phyloP scores from a whole-genome alignment of 2,888 invertebrate species.

The Amblyteles armatorius region DNA sequence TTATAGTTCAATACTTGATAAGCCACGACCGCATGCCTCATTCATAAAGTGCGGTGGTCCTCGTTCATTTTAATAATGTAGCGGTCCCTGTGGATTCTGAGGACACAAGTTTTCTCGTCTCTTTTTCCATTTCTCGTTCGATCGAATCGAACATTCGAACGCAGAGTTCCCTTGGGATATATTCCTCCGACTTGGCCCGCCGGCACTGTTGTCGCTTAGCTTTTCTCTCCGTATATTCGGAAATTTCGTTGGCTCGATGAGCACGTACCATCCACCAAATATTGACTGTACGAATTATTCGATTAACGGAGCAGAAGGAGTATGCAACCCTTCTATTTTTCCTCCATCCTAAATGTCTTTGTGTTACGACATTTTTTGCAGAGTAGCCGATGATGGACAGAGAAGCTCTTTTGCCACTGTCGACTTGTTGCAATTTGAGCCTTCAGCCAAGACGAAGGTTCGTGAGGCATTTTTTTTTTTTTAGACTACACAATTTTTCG shows the following conservation, averaged over 20 bases:
- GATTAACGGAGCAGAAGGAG: slow-evolving; percentile 35
- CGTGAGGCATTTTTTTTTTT: slow-evolving; percentile 19
- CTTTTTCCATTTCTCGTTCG: slow-evolving; percentile 35
- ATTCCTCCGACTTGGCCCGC: slow-evolving; percentile 43
- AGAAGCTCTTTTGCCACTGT: slow-evolving; percentile 86
- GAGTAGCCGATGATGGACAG: slow-evolving; percentile 81
- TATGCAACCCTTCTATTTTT: slow-evolving; percentile 62
- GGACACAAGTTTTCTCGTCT: slow-evolving; percentile 12
- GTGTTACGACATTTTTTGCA: slow-evolving; percentile 50
- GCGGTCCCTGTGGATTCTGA: slow-evolving; percentile 24
- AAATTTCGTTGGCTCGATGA: slow-evolving; percentile 41
- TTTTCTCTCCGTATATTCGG: slow-evolving; percentile 36
- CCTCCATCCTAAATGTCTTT: slow-evolving; percentile 18
- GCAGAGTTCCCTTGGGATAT: slow-evolving; percentile 51
- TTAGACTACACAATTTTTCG: background rate
- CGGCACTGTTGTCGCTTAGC: background rate
- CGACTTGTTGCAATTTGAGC: slow-evolving; percentile 85
- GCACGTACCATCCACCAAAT: slow-evolving; percentile 56
- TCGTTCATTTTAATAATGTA: slow-evolving; percentile 58
- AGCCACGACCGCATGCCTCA: slow-evolving; percentile 43
- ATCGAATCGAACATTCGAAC: slow-evolving; percentile 62
- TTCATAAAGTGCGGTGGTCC: slow-evolving; percentile 39
- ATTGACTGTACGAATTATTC: slow-evolving; percentile 63
- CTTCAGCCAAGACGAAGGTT: slow-evolving; percentile 75
- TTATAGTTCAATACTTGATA: slow-evolving; percentile 51